phyloP scores from a whole-genome alignment of 2,113 vertebrate genomes.

The Microtus ochrogaster region DNA sequence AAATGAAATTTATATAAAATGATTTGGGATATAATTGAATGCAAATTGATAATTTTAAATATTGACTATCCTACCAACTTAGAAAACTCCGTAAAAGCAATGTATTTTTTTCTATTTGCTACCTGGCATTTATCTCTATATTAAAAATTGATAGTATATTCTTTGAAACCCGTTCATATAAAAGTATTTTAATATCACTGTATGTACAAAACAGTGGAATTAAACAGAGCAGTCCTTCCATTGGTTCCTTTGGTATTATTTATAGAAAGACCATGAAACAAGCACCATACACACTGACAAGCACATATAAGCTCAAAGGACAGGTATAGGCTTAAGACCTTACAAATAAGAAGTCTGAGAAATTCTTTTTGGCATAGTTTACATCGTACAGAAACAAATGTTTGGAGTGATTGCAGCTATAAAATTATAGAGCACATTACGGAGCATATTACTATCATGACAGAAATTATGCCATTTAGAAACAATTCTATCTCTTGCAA shows the following conservation, averaged over 20 bases:
- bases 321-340: background rate
- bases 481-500: background rate
- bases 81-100: conserved; percentile 33
- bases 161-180: conserved; percentile 39
- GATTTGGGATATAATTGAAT: background rate
- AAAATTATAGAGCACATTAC: background rate
- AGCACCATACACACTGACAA: background rate
- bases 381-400: background rate
- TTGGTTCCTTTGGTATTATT: background rate
- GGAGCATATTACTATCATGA: background rate
- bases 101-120: background rate
- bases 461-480: conserved; percentile 14
- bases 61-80: background rate
- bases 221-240: background rate
- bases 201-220: conserved; percentile 9
- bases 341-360: conserved; percentile 22
- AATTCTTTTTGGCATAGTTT: conserved; percentile 36
- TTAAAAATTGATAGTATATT: background rate
- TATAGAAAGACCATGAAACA: background rate
- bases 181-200: background rate
- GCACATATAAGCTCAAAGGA: background rate
- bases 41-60: conserved; percentile 11
- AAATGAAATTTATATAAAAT: conserved; percentile 39
- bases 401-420: background rate
- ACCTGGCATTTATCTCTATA: background rate